Percentiles rank a stretch among this genome's conserved stretches.
phyloP scores from a whole-genome alignment of 2,797 vertebrate genomes.

The Pangasius djambal region DNA sequence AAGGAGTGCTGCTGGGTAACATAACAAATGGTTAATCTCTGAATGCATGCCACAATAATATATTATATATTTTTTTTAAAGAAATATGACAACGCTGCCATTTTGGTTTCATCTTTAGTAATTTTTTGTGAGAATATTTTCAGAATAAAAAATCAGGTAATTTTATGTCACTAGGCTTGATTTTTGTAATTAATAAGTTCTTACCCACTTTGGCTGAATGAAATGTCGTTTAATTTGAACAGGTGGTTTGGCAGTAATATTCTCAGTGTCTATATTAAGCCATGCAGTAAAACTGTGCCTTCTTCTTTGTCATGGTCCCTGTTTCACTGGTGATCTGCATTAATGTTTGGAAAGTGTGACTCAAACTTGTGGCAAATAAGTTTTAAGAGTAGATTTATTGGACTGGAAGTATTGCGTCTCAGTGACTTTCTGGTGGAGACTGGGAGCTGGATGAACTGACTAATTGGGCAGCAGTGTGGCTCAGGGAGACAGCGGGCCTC shows the following conservation, averaged over 20 bases:
- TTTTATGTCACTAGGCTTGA: background rate
- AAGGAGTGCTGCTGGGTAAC: background rate
- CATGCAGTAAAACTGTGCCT: slow-evolving; percentile 17
- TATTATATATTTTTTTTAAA: background rate
- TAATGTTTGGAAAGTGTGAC: slow-evolving; percentile 51
- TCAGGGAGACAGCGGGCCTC: slow-evolving; percentile 9
- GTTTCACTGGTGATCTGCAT: slow-evolving; percentile 19
- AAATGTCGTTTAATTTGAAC: slow-evolving; percentile 23
- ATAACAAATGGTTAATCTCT: slow-evolving; percentile 10
- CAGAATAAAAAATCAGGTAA: background rate
- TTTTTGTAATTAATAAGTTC: slow-evolving; percentile 28
- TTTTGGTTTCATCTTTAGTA: background rate
- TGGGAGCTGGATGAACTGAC: slow-evolving; percentile 33
- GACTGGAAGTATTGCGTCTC: slow-evolving; percentile 55
- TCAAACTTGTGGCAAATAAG: slow-evolving; percentile 38
- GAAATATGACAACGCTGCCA: background rate
- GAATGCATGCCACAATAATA: slow-evolving; percentile 3
- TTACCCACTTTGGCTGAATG: slow-evolving; percentile 7
- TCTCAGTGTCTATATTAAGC: slow-evolving; percentile 1
- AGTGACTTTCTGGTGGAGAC: slow-evolving; percentile 28
- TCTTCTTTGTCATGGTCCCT: background rate
- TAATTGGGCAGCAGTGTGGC: slow-evolving; percentile 51
- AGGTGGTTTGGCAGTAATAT: background rate
- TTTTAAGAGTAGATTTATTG: slow-evolving; percentile 55
- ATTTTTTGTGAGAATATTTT: background rate